A percentile compares a stretch with the other conserved stretches of the same genome.
Evolutionary conservation across 2,797 vertebrate genomes (phyloP).

Genomic region (Sebastes reedi): DNA sequence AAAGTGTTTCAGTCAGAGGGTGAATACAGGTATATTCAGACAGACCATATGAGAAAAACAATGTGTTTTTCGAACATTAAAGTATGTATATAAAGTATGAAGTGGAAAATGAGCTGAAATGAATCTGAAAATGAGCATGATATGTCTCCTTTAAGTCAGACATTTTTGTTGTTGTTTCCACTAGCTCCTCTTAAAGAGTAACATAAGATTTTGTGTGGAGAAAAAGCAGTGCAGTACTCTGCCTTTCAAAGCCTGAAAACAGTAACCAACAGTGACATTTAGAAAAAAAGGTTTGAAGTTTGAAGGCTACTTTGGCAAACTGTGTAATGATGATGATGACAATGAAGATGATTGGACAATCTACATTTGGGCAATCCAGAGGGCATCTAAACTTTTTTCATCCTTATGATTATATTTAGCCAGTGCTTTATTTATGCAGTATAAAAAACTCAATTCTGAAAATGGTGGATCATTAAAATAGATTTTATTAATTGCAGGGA

Average conservation of each 20-base stretch:
- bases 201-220: neutral
- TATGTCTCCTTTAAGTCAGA: neutral
- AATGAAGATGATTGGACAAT: neutral
- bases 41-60: too few relatives aligned
- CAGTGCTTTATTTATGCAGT: neutral
- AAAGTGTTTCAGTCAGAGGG: too few relatives aligned
- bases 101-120: too few relatives aligned
- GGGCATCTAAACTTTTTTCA: neutral
- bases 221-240: neutral
- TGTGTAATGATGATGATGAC: neutral
- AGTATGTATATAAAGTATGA: too few relatives aligned
- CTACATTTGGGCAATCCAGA: neutral
- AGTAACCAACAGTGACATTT: neutral
- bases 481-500: neutral
- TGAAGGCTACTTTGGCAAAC: neutral
- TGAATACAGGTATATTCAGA: too few relatives aligned
- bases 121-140: too few relatives aligned
- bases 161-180: slow-evolving; percentile 8
- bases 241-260: too few relatives aligned
- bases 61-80: too few relatives aligned
- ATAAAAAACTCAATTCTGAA: neutral
- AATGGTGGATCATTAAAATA: neutral
- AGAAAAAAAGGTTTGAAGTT: neutral
- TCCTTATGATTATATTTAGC: neutral
- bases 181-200: neutral